phyloP scores from a whole-genome alignment of 2,888 invertebrate genomes.

The Drosophila anomelani region DNA sequence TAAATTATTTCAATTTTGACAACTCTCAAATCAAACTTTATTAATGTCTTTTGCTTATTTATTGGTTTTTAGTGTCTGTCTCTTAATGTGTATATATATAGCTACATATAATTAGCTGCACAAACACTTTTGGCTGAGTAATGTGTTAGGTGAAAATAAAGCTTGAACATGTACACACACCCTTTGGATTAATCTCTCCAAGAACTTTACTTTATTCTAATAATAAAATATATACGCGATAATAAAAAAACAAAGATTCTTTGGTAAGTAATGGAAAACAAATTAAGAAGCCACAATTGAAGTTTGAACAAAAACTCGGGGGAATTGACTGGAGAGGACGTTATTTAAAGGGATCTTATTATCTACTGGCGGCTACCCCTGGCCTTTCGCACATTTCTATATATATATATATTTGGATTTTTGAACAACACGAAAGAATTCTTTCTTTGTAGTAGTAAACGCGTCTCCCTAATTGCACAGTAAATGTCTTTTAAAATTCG shows the following conservation, averaged over 20 bases:
- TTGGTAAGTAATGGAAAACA: slow-evolving; percentile 60
- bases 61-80: slow-evolving; percentile 61
- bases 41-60: slow-evolving; percentile 26
- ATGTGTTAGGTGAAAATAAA: slow-evolving; percentile 62
- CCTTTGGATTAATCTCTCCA: slow-evolving; percentile 45
- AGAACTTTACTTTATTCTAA: slow-evolving; percentile 7
- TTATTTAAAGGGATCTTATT: slow-evolving; percentile 44
- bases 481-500: slow-evolving; percentile 53
- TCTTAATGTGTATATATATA: slow-evolving; percentile 31
- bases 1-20: background rate
- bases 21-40: background rate
- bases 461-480: slow-evolving; percentile 67
- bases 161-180: slow-evolving; percentile 62
- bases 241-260: slow-evolving; percentile 59
- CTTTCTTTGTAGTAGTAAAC: slow-evolving; percentile 49
- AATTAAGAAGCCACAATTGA: slow-evolving; percentile 60
- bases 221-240: slow-evolving; percentile 10
- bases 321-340: slow-evolving; percentile 57
- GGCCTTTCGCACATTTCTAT: slow-evolving; percentile 7
- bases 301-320: slow-evolving; percentile 53
- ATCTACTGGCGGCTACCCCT: slow-evolving; percentile 60
- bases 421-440: slow-evolving; percentile 72
- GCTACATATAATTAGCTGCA: background rate
- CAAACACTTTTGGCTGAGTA: slow-evolving; percentile 56
- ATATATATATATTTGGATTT: slow-evolving; percentile 37